Evolutionary conservation across 2,888 invertebrate species (phyloP), one percentile per base, ranked within the genome.

Genomic region (Synergus umbraculus): DNA sequence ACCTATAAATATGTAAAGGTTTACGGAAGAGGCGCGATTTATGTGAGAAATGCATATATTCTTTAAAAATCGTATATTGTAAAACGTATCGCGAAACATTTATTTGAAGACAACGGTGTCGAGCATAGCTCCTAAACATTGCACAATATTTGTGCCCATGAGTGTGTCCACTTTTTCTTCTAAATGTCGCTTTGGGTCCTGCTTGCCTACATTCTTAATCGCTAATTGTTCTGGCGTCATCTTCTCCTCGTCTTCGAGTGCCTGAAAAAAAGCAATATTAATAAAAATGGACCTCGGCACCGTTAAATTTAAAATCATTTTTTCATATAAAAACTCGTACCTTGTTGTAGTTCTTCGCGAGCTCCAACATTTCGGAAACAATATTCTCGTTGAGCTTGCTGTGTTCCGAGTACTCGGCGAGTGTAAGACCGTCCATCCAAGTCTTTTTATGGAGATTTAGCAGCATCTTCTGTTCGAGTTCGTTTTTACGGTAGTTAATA

Each of bases 211-310:
- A 93, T 99, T 99, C 93, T 99, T 99, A 90, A 99, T 99, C 29
- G 99, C 99, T 93, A 99, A 93, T 92, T 99, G 99, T 93, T 99
- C 99, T 1, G 98, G 98, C 4, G 99, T 99, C 99, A 99, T 99
- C 92, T 98, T 99, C 90, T 99, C 99, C 92, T 99, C 99, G 88
- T 99, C 99, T 93, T 99, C 99, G 82, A 99, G 93, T 9, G 99
- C 97, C 94, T 96, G 85, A 9, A 80, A 63, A 77, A 3, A 54
- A 88, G 88, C 54, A 65, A 49, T 58, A 49, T 67, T 43, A 69
- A 76, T 69, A 12, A 22, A 18, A 81, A 76, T 76, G 58, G 69
- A 15, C 60, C 37, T 37, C 0, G 37, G 37, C 7, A 7, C 5
- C 37, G 5, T 5, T 37, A 37, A 37, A 5, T 7, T 37, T 37